A percentile compares a stretch with the other conserved stretches of the same genome.
phyloP scores from a whole-genome alignment of 2,888 invertebrate species.

The Chaitophorus viminalis region DNA sequence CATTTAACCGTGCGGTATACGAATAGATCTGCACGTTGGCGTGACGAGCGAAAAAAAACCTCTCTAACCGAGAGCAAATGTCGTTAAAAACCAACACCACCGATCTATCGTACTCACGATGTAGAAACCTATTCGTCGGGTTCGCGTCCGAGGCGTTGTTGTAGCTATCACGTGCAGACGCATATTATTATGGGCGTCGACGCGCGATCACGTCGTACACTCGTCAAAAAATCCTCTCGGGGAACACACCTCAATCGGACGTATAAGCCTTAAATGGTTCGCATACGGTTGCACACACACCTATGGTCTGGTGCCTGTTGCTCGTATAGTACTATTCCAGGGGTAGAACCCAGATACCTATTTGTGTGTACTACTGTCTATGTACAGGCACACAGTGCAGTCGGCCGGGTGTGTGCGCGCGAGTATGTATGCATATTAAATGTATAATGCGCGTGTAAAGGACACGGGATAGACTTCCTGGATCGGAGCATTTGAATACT shows the following conservation, averaged over 20 bases:
- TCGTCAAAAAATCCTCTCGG: conserved; percentile 11
- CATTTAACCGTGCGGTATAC: no score
- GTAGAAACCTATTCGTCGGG: background rate
- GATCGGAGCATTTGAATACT: conserved; percentile 2
- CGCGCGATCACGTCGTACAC: background rate
- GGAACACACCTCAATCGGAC: conserved; percentile 13
- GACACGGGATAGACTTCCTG: background rate
- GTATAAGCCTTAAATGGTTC: background rate
- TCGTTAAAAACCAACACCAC: background rate
- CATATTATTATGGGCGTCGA: conserved; percentile 29
- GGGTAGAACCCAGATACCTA: background rate
- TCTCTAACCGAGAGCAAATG: no score
- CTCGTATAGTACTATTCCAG: no score
- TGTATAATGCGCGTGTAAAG: background rate
- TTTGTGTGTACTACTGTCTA: background rate
- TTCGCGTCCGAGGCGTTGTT: background rate
- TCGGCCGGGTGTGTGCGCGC: background rate
- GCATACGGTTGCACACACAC: background rate
- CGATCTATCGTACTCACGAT: background rate
- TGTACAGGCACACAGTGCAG: no score
- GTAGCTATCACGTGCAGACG: background rate
- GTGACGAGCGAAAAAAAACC: no score
- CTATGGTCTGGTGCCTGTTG: background rate
- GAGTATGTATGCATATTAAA: no score
- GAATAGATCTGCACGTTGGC: no score